Evolutionary conservation across 2,113 vertebrate genomes (phyloP).

Genomic region (Vidua macroura): DNA sequence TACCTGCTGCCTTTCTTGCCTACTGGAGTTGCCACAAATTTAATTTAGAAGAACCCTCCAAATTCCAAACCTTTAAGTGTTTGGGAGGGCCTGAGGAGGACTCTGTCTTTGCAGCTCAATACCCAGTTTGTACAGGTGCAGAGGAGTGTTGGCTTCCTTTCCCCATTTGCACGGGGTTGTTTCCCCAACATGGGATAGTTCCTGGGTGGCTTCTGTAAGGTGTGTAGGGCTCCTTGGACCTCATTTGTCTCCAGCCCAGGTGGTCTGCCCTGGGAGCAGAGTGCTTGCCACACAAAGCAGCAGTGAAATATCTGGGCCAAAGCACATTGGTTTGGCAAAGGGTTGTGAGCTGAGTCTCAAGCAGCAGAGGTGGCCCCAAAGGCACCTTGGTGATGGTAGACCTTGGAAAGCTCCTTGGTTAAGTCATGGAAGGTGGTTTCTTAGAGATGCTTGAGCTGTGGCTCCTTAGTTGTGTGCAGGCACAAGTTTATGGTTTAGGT

Average conservation of each 20-base stretch:
- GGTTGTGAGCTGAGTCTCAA: background rate
- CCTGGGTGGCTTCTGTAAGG: background rate
- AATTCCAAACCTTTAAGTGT: background rate
- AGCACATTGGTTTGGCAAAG: background rate
- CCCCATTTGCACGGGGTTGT: rapidly evolving
- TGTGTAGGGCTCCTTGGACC: background rate
- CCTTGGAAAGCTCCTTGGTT: background rate
- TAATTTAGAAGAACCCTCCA: background rate
- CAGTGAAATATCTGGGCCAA: background rate
- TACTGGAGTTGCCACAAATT: background rate
- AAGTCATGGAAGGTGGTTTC: background rate
- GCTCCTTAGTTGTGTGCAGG: background rate
- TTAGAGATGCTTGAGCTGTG: background rate
- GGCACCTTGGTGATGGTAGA: background rate
- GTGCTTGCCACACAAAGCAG: background rate
- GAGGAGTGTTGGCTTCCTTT: background rate
- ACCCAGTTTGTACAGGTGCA: background rate
- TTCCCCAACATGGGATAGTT: background rate
- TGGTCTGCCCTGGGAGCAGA: background rate
- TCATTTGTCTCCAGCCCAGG: rapidly evolving
- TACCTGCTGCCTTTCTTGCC: background rate
- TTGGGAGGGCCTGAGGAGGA: background rate
- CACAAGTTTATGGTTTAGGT: background rate
- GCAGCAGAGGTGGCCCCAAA: background rate
- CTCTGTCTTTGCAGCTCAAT: background rate